Base-by-base conservation (phyloP, 2,888 invertebrate genomes). In the Drosophila hamatofila region DNA sequence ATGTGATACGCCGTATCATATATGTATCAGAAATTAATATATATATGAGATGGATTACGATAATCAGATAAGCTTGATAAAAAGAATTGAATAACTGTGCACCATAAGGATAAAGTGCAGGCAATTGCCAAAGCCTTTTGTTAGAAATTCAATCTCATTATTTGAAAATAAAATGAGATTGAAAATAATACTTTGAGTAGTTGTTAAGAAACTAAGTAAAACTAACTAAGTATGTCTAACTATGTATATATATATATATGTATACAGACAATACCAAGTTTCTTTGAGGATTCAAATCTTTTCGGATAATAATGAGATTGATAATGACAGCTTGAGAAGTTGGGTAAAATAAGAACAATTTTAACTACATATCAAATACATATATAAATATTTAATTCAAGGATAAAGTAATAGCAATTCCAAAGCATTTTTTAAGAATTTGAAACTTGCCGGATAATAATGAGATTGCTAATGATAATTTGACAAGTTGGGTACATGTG, bases 401-500 rank as follows among this genome's bases (percentile, higher is more conserved):
- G 48, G 48, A n/a, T 27, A 11, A 27, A 3, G 0, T 11, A 11
- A 2, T 1, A 6, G 11, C 2, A n/a, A 5, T 48, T 2, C 5
- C 6, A n/a, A 27, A n/a, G 11, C 5, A 2, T 4, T 23, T 44
- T 37, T 8, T 11, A 14, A 9, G 37, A 37, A 21, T 37, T 18
- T 1, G 7, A 16, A 37, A 16, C 18, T 37, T 18, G 14, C 12
- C 41, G 51, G 23, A 33, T 41, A 52, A 42, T 18, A 27, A 33
- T 52, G 27, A 33, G 12, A 14, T 25, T 25, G 33, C 2, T 27
- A 48, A 49, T 30, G 18, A 18, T 11, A 30, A 18, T 52, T 41
- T 12, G 23, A 60, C 16, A n/a, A 52, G 23, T 56, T 23, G 12
- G n/a, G 14, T 39, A 48, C 30, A 48, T 64, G 56, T n/a, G 39